Evolutionary conservation across 2,888 invertebrate genomes (phyloP).

Genomic region (Rutpela maculata): DNA sequence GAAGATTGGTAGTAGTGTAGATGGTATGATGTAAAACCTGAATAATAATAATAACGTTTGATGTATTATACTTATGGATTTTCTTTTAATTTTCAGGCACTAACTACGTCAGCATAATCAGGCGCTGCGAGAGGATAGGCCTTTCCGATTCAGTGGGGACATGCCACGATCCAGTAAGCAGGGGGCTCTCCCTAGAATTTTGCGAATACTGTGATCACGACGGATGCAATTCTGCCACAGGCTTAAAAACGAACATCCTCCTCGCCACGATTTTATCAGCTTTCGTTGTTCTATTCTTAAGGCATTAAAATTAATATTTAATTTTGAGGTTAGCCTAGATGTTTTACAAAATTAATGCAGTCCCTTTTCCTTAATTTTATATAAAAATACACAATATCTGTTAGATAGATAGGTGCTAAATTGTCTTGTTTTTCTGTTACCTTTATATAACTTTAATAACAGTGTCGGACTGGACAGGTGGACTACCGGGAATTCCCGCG

Average conservation of each 20-base stretch:
- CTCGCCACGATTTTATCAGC: slow-evolving; percentile 65
- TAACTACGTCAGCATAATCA: slow-evolving; percentile 75
- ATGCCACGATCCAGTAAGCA: slow-evolving; percentile 75
- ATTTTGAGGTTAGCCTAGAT: background rate
- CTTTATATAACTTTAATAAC: background rate
- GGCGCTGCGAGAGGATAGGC: slow-evolving; percentile 79
- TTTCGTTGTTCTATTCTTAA: slow-evolving; percentile 39
- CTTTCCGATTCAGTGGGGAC: slow-evolving; percentile 75
- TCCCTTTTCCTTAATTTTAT: background rate
- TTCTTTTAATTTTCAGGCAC: slow-evolving; percentile 72
- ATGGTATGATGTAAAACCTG: no score
- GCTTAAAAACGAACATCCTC: slow-evolving; percentile 73
- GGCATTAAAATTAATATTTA: slow-evolving; percentile 10
- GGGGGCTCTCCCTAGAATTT: slow-evolving; percentile 77
- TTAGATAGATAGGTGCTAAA: background rate
- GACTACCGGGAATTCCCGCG: no score
- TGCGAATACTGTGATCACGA: slow-evolving; percentile 83
- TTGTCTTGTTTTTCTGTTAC: background rate
- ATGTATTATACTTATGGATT: no score
- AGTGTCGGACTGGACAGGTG: no score
- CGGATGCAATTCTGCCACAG: slow-evolving; percentile 80
- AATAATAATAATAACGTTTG: no score
- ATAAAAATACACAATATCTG: background rate
- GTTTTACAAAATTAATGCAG: background rate
- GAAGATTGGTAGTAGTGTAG: no score